Base-by-base conservation (phyloP, 2,113 vertebrate species). In the Macrotis lagotis region DNA sequence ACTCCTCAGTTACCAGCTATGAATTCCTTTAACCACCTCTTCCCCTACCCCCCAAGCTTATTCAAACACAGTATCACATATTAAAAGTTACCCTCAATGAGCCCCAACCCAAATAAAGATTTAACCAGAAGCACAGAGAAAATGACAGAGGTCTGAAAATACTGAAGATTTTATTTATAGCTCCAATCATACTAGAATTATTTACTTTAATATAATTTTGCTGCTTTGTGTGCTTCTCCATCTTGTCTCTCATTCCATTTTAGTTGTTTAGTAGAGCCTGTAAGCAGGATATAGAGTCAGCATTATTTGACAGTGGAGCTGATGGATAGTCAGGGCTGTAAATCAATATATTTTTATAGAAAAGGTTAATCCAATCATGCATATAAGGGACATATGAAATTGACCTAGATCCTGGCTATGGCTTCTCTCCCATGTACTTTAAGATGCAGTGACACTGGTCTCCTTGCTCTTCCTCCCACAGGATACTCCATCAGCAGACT, bases 201-300 rank as follows among this genome's bases (percentile, higher is more conserved):
- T 95, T 95, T 96, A 92, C 96, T 96, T 92, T 96, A 37, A 37
- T 12, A 3, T 59, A 66, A 66, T 97, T 97, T 97, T 53, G 25
- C 83, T 12, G 51, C 37, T 11, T 9, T 97, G 95, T 96, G 50
- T 94, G 95, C 91, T 95, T 25, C 25, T 93, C 51, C 14, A 53
- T 10, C 89, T 28, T 93, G 89, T 0, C n/a, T 37, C 0, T 55
- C 0, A 9, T 12, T 44, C 2, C 90, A 91, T 50, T 37, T 66
- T 14, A 66, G 55, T 66, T 66, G 31, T 66, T 66, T 66, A 37
- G 31, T 66, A 66, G 31, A 16, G 11, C 31, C 55, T 66, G 55
- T 66, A 66, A 66, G 31, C 11, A 16, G 28, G 37, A 66, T 66
- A 66, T 14, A 66, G 28, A 66, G 31, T 66, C 11, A 37, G 31